phyloP scores from a whole-genome alignment of 1,140 invertebrate species.

The Penaeus japonicus region DNA sequence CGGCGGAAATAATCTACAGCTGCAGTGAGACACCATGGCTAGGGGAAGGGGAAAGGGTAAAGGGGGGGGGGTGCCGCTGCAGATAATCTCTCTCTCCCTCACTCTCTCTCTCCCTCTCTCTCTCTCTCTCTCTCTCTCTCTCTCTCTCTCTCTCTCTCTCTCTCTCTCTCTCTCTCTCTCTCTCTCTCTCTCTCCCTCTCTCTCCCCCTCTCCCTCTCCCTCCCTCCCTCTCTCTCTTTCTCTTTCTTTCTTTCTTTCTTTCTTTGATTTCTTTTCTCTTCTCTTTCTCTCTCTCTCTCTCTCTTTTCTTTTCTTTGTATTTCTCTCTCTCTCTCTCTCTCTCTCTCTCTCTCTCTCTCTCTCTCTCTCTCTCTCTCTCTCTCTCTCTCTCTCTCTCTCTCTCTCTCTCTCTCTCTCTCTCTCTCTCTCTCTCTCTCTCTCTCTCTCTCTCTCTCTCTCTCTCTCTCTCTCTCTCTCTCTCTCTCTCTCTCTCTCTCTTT shows the following conservation, averaged over 20 bases:
- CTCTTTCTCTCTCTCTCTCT: background rate
- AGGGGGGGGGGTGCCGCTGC: background rate
- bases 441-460: background rate
- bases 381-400: background rate
- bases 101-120: background rate
- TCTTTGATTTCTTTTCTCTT: background rate
- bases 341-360: background rate
- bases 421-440: background rate
- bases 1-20: too few relatives aligned
- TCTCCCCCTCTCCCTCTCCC: background rate
- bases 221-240: slow-evolving; percentile 3
- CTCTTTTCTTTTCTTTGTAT: background rate
- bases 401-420: too few relatives aligned
- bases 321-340: slow-evolving; percentile 3
- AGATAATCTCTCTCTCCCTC: background rate
- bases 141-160: background rate
- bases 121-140: slow-evolving; percentile 9
- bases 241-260: background rate
- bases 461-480: too few relatives aligned
- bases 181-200: background rate
- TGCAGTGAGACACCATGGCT: too few relatives aligned
- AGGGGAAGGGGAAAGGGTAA: too few relatives aligned
- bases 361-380: slow-evolving; percentile 6
- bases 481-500: background rate
- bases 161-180: background rate